Evolutionary conservation across 2,797 vertebrate species (phyloP).

Genomic region (Notamacropus eugenii): DNA sequence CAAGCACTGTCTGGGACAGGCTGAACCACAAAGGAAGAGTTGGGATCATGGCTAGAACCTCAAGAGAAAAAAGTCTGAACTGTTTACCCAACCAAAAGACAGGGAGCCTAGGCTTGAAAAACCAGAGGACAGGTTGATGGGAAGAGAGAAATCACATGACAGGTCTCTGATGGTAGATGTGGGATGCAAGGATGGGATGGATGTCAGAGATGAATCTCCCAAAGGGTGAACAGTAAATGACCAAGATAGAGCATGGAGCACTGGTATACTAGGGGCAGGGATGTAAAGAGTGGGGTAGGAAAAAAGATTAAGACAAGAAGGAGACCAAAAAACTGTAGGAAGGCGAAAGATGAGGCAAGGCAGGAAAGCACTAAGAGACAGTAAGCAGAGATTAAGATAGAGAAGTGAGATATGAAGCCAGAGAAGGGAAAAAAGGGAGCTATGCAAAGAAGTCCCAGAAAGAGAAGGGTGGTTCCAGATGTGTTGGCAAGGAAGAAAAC

Average conservation of each 20-base stretch:
- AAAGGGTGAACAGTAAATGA: not conserved
- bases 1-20: not conserved
- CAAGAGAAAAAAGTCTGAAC: not conserved
- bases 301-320: not conserved
- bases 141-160: not conserved
- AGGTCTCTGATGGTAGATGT: not conserved
- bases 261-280: not conserved
- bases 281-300: not conserved
- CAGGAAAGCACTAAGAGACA: not conserved
- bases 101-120: not conserved
- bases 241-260: too few relatives aligned
- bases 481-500: conserved; percentile 1
- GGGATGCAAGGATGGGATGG: not conserved
- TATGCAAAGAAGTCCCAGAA: not conserved
- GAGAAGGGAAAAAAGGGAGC: conserved; percentile 12
- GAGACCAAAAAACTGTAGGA: not conserved
- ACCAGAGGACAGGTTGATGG: not conserved
- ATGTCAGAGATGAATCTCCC: not conserved
- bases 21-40: not conserved
- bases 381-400: not conserved
- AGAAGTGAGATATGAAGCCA: not conserved
- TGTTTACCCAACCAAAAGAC: not conserved
- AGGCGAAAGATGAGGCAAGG: not conserved
- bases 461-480: conserved; percentile 39
- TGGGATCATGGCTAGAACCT: not conserved